Evolutionary conservation across 2,113 vertebrate genomes (phyloP), one percentile per base, ranked within the genome.

Genomic region (Oreotrochilus melanogaster): DNA sequence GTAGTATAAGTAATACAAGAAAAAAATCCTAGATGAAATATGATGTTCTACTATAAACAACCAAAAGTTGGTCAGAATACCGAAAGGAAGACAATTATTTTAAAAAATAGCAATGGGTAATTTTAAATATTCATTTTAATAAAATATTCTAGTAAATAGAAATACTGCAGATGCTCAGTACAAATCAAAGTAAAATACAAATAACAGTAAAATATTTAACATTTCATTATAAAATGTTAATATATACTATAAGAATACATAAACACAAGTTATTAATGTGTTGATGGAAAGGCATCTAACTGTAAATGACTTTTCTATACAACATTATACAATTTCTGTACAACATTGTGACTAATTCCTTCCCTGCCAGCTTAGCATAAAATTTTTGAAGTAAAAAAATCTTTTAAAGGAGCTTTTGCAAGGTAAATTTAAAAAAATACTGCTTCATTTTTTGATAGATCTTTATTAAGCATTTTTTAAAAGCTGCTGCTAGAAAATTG

Each of bases 121-220:
- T 73, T 96, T 97, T 33, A 96, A 96, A 95, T 96, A 96, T 95
- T 95, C 13, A 96, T 96, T 92, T 88, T 73, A 94, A 89, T 91
- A 94, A 95, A 96, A 88, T 95, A 95, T 93, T 96, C 89, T 82
- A 67, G 78, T 58, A 61, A 95, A 80, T 37, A 83, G 78, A 91
- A 89, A 66, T 54, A 58, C 50, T 73, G 35, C 70, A 91, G 82
- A 47, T 88, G 62, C 54, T 81, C 51, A 43, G 60, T 89, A 92
- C 50, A 94, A 96, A 94, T 95, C 94, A 95, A 58, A 90, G 67
- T 73, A 92, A 95, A 94, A 86, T 73, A 92, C 42, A 94, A 87
- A 93, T 78, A 64, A 58, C 66, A 83, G 92, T 97, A 93, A 97
- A 96, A 96, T 96, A 96, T 97, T 97, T 94, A 97, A 80, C 89